Conservation (phyloP, 2,888 invertebrate genomes). For the Cataglyphis rosenhaueri region DNA sequence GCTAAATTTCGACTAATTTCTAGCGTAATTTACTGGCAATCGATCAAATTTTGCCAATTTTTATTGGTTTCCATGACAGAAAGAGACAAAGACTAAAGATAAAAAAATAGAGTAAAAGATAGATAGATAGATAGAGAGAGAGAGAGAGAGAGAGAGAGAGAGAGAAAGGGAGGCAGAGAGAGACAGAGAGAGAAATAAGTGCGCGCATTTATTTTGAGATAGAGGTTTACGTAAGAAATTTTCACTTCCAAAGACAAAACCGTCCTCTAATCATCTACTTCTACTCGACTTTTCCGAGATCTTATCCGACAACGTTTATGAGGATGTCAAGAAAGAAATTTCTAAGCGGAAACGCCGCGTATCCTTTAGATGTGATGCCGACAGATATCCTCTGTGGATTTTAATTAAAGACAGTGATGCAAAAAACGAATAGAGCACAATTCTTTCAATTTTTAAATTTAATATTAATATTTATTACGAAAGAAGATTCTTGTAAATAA, state of each 20-base stretch:
- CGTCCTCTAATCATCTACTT: constrained; percentile 30
- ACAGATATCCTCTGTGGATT: constrained; percentile 7
- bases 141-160: background rate
- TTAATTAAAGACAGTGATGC: constrained; percentile 29
- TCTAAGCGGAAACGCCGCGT: background rate
- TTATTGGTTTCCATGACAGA: background rate
- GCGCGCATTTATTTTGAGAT: constrained; percentile 10
- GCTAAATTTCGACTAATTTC: background rate
- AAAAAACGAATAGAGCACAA: background rate
- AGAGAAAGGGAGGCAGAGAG: background rate
- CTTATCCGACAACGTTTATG: constrained; percentile 35
- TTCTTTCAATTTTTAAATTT: constrained; percentile 9
- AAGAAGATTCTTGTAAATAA: background rate
- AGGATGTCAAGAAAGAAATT: constrained; percentile 11
- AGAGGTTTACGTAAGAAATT: constrained; percentile 39
- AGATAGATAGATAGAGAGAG: background rate
- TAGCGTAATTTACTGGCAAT: background rate
- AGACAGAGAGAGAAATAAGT: background rate
- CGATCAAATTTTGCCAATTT: background rate
- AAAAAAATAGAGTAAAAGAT: too few species aligned
- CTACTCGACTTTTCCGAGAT: constrained; percentile 38
- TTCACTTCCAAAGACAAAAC: background rate
- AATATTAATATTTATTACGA: background rate
- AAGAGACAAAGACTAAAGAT: background rate
- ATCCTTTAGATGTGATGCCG: background rate